phyloP scores from a whole-genome alignment of 2,797 vertebrate genomes.

The Enteromius fasciolatus region DNA sequence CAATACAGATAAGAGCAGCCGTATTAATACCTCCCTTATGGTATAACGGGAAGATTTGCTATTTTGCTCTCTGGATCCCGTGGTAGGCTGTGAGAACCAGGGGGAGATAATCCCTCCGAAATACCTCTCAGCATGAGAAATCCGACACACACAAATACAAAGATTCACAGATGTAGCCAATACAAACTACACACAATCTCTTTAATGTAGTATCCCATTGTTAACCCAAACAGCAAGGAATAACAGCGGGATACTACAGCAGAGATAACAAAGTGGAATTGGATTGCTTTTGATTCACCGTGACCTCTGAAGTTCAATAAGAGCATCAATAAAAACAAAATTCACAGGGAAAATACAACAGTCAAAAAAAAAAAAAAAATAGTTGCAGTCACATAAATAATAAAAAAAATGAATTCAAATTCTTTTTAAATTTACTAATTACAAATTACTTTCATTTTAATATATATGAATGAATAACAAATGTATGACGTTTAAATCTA shows the following conservation, averaged over 20 bases:
- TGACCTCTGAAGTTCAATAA: constrained; percentile 25
- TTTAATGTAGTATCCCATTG: constrained; percentile 29
- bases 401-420: no score
- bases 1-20: constrained; percentile 48
- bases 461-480: no score
- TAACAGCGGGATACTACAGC: constrained; percentile 20
- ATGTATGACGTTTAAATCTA: no score
- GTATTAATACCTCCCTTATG: constrained; percentile 30
- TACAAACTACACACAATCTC: constrained; percentile 35
- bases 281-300: constrained; percentile 18
- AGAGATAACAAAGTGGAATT: constrained; percentile 25
- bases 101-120: constrained; percentile 34
- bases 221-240: constrained; percentile 31
- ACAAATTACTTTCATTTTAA: no score
- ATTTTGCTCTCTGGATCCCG: constrained; percentile 43
- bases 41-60: constrained; percentile 53
- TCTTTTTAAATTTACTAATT: no score
- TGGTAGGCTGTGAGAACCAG: constrained; percentile 29
- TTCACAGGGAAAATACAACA: neutral
- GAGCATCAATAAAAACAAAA: constrained; percentile 11
- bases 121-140: constrained; percentile 41
- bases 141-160: constrained; percentile 17
- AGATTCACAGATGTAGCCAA: constrained; percentile 16
- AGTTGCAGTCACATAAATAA: no score
- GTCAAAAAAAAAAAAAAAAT: neutral